A percentile compares a stretch with the other conserved stretches of the same genome.
Evolutionary conservation across 1,140 invertebrate species (phyloP).

Genomic region (Neotoxoptera formosana): DNA sequence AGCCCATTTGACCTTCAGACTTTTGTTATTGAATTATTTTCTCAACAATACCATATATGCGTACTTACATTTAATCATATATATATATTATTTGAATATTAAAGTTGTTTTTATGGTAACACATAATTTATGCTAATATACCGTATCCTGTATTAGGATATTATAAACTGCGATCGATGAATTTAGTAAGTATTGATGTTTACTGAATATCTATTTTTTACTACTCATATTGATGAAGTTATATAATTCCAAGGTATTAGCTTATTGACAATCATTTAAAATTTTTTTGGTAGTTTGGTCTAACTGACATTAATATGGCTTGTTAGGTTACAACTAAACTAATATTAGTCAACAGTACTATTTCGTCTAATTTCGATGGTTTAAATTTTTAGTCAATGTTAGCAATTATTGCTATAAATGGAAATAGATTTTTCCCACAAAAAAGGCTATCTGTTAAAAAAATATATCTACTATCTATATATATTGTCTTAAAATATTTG

Average conservation of each 20-base stretch:
- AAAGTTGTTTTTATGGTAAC: neutral
- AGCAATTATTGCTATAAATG: neutral
- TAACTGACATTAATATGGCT: neutral
- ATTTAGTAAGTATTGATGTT: neutral
- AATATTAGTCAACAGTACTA: neutral
- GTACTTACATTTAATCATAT: neutral
- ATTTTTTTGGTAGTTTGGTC: neutral
- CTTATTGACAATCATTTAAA: neutral
- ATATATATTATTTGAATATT: neutral
- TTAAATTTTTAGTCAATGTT: neutral
- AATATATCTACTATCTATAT: too few relatives aligned
- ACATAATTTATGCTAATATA: neutral
- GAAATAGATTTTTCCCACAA: neutral
- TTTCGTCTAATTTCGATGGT: neutral
- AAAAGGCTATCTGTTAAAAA: neutral
- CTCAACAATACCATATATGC: conserved; percentile 10
- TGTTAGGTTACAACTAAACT: neutral
- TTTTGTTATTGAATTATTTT: conserved; percentile 14
- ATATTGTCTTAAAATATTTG: neutral
- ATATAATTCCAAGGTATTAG: neutral
- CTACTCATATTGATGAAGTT: neutral
- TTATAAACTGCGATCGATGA: neutral
- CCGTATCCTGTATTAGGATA: neutral
- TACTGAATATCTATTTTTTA: neutral
- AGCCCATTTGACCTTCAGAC: conserved; percentile 6